Base-by-base conservation (phyloP, 2,888 invertebrate species). In the Myopa testacea region DNA sequence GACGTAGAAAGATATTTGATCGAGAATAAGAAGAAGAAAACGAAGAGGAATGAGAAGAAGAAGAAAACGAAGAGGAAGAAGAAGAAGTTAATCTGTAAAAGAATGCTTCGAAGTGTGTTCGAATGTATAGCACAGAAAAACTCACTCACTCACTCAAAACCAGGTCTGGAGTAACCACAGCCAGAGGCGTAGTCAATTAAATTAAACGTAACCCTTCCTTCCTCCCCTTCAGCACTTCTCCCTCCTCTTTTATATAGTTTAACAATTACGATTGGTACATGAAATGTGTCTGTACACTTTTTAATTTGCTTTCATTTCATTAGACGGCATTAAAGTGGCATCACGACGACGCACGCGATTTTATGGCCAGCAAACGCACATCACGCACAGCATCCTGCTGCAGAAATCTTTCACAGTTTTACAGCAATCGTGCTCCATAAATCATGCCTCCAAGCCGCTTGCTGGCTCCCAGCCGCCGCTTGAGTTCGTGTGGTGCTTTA, bases 401-500 rank as follows among this genome's bases (percentile, higher is more conserved):
- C 69, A 26, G 26, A 8, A 69, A 12, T 50, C 12, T 50, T 14
- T 50, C 50, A 14, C 50, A 50, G 6, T 52, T 26, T 50, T 50
- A 50, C 50, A 10, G 69, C 55, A 50, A 69, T 69, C 69, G 69
- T 69, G 69, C 19, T 12, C 8, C 69, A 69, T 69, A 69, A 69
- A 69, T 69, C 69, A 69, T 26, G 4, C 45, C 50, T 50, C 69
- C 1, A 26, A 26, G 26, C 2, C 26, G 26, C 26, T 26, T 26
- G 26, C 26, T 26, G 26, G 26, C 26, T 26, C 26, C 26, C 26
- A 26, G 26, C 38, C 19, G 69, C 19, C 26, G 69, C 69, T 19
- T 8, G 69, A 50, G n/a, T 69, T 69, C 69, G 50, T 45, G 69
- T 45, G 69, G 69, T 69, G 69, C 45, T 69, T 69, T 69, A 19